Evolutionary conservation across 2,113 vertebrate genomes (phyloP).

Genomic region (Cheilinus undulatus): DNA sequence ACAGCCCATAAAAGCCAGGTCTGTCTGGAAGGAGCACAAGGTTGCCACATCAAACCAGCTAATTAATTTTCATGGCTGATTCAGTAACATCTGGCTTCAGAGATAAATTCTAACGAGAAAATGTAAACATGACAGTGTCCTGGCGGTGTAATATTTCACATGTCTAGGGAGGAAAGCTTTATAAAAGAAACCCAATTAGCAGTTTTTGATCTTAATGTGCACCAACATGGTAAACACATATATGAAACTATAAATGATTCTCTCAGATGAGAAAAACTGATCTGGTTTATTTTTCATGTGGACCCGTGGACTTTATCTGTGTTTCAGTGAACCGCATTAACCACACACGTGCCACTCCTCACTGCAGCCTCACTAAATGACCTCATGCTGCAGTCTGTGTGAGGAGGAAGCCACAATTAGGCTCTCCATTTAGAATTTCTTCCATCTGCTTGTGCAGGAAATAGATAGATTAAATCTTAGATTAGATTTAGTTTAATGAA

Average conservation of each 20-base stretch:
- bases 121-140: slow-evolving; percentile 74
- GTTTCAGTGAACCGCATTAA: slow-evolving; percentile 42
- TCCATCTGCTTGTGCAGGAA: slow-evolving; percentile 72
- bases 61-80: slow-evolving; percentile 81
- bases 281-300: slow-evolving; percentile 21
- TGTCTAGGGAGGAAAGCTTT: slow-evolving; percentile 54
- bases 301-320: slow-evolving; percentile 51
- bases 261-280: slow-evolving; percentile 16
- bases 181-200: slow-evolving; percentile 57
- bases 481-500: slow-evolving; percentile 75
- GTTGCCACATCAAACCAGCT: slow-evolving; percentile 80
- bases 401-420: slow-evolving; percentile 58
- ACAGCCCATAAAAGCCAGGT: slow-evolving; percentile 80
- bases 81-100: slow-evolving; percentile 77
- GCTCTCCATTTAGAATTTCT: slow-evolving; percentile 57
- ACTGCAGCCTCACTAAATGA: slow-evolving; percentile 58
- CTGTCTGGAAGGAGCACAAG: slow-evolving; percentile 73
- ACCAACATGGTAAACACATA: not conserved
- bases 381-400: slow-evolving; percentile 60
- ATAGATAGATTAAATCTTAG: slow-evolving; percentile 76
- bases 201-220: slow-evolving; percentile 44
- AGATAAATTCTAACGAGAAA: slow-evolving; percentile 77
- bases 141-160: slow-evolving; percentile 49
- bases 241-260: slow-evolving; percentile 13
- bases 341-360: slow-evolving; percentile 41